Conservation (phyloP, 1,140 invertebrate species). For the Thaumetopoea pityocampa region DNA sequence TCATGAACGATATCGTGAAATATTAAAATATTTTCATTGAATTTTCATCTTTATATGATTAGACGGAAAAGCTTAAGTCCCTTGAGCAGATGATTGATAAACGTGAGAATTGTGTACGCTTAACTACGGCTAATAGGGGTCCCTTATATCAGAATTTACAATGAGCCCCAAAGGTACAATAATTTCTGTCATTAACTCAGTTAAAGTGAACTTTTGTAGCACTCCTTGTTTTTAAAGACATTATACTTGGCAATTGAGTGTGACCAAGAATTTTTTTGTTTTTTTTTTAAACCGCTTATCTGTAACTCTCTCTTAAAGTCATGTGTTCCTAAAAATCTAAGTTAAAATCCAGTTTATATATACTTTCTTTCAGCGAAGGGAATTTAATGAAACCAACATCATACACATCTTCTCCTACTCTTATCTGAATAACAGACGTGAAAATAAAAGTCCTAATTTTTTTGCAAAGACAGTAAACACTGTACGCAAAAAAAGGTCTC, state of each 20-base stretch:
- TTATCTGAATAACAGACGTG: too few relatives aligned
- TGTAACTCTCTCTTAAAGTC: too few relatives aligned
- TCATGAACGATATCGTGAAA: not conserved
- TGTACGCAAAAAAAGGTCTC: too few relatives aligned
- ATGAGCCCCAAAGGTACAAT: constrained; percentile 20
- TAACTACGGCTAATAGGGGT: constrained; percentile 10
- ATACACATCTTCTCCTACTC: too few relatives aligned
- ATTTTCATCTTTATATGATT: not conserved
- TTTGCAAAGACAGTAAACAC: too few relatives aligned
- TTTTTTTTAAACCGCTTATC: too few relatives aligned
- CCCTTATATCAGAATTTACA: constrained; percentile 15
- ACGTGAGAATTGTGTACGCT: constrained; percentile 5
- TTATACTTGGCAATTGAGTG: constrained; percentile 1
- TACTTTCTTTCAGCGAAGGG: too few relatives aligned
- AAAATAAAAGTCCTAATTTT: too few relatives aligned
- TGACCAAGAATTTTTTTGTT: too few relatives aligned
- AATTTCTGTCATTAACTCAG: constrained; percentile 18
- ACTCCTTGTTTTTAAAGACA: constrained; percentile 14
- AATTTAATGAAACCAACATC: too few relatives aligned
- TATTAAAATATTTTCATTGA: not conserved
- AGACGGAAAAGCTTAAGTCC: not conserved
- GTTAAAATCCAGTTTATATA: too few relatives aligned
- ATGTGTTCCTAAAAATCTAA: too few relatives aligned
- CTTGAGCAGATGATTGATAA: not conserved
- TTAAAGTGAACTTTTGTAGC: constrained; percentile 12